Base-by-base conservation (phyloP, 2,888 invertebrate species). In the Megalurothrips usitatus region DNA sequence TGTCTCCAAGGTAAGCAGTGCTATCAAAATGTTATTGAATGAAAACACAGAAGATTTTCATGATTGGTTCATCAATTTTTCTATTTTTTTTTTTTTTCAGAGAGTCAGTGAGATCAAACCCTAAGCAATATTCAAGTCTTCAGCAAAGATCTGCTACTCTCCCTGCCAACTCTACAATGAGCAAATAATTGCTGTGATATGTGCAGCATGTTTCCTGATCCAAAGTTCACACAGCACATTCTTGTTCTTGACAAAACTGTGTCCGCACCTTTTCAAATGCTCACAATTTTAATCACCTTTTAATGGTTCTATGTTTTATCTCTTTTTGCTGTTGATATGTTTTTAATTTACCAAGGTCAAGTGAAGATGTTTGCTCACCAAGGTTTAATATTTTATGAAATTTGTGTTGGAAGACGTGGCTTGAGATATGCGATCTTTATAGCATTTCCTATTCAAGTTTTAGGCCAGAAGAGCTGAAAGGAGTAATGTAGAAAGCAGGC, bases 111-210 rank as follows among this genome's bases (percentile, higher is more conserved):
- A 91, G 94, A 85, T 94, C 94, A 84, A 92, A 92, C 86, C 87
- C 93, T 87, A 94, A 93, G 89, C 91, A 92, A 84, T 93, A 92
- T 87, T 89, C 92, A 88, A 91, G 91, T 84, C 88, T 89, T 83
- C 91, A 92, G 87, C 95, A 94, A 90, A 92, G 95, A 88, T 95
- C 95, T 86, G 94, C 95, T 84, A 96, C 96, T 85, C 91, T 96
- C 87, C 96, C 96, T 23, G 84, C 85, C 2, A 85, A 84, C 80
- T 82, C 83, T 3, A 83, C 83, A 14, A 82, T 83, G 43, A 84
- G 84, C 81, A 84, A 81, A 82, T 49, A 26, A 34, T 79, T 52
- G 48, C 79, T 79, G 68, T 75, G 68, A 75, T 75, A 75, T 10
- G n/a, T 75, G 12, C 68, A 75, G 68, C 68, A 75, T 75, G 26